Conservation (phyloP, 1,140 invertebrate species). For the Cyrtorhinus lividipennis region DNA sequence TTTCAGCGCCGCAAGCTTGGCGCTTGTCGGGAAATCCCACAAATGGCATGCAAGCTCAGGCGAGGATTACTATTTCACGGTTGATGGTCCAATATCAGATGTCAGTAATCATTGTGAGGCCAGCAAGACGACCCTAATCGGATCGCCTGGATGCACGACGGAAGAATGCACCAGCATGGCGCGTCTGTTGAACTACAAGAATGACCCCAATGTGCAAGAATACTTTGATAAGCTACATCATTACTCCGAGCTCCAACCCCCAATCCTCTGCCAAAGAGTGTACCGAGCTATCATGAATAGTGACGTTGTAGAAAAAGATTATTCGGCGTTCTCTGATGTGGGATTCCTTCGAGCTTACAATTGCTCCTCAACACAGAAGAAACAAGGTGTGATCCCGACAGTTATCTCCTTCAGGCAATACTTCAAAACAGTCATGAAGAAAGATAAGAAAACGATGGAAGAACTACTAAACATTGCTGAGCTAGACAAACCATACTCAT, state of each 20-base stretch:
- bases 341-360: not conserved
- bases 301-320: not conserved
- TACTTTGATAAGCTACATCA: not conserved
- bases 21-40: not conserved
- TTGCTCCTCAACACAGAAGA: not conserved
- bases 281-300: not conserved
- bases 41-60: not conserved
- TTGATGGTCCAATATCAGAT: not conserved
- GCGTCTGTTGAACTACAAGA: not conserved
- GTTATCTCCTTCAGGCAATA: not conserved
- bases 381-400: not conserved
- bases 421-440: not conserved
- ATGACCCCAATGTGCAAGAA: not conserved
- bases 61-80: not conserved
- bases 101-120: not conserved
- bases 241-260: not conserved
- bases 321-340: not conserved
- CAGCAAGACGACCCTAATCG: not conserved
- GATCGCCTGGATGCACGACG: not conserved
- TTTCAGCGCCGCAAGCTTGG: not conserved
- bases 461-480: not conserved
- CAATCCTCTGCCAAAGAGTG: not conserved
- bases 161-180: not conserved
- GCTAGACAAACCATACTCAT: not conserved
- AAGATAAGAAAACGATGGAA: not conserved